These are phyloP conservation scores for Siniperca chuatsi DNA, from an alignment of 2,113 vertebrate species.

Conservation along the genomic window DNA sequence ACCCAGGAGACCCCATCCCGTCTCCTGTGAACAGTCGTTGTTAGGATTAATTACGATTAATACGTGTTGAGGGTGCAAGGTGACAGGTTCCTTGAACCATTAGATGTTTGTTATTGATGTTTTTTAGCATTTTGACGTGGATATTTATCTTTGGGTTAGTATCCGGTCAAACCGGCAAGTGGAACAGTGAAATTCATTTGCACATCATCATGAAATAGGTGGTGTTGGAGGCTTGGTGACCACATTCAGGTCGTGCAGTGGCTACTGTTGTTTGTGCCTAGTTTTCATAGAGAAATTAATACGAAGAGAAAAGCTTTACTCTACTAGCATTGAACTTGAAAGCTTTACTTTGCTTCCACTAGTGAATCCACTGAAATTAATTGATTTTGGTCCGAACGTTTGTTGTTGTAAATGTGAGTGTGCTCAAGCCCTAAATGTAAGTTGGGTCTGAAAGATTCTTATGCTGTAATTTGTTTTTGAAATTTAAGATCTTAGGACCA, in stretches of 20 bases:
- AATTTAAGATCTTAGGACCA: neutral
- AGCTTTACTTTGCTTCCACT: neutral
- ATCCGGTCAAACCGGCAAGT: neutral
- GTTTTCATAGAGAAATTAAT: neutral
- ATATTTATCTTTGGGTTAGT: neutral
- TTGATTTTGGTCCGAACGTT: neutral
- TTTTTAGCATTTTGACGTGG: neutral
- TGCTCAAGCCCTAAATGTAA: neutral
- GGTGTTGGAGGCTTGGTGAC: neutral
- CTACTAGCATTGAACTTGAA: neutral
- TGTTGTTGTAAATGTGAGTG: neutral
- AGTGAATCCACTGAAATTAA: neutral
- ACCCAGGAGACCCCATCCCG: neutral
- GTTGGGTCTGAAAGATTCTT: neutral
- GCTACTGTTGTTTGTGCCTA: neutral
- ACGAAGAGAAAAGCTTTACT: neutral
- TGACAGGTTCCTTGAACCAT: neutral
- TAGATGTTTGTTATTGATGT: neutral
- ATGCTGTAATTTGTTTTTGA: neutral
- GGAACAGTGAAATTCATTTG: neutral
- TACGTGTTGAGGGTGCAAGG: neutral
- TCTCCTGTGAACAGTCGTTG: too few species aligned
- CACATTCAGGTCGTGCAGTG: neutral
- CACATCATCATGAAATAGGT: neutral
- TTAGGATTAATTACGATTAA: neutral